These are phyloP conservation scores for Apamea sordens DNA, from an alignment of 2,888 invertebrate genomes.

Conservation along the genomic window DNA sequence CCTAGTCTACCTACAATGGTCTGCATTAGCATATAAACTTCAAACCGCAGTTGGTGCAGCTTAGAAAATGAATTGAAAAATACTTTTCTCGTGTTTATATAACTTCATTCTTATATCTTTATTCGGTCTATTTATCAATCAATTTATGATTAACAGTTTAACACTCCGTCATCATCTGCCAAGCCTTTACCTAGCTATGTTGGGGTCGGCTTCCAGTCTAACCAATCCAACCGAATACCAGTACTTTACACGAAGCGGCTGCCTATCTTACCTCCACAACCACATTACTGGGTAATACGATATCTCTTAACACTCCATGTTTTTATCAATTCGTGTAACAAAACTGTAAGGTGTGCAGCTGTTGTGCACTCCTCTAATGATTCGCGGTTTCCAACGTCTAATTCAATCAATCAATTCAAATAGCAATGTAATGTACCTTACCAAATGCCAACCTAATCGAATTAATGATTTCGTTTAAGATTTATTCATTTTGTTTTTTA, in stretches of 20 bases:
- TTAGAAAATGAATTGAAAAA: neutral
- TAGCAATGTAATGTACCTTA: conserved; percentile 29
- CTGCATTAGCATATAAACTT: neutral
- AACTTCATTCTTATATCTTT: neutral
- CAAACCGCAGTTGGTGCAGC: neutral
- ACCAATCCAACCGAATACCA: neutral
- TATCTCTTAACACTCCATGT: conserved; percentile 15
- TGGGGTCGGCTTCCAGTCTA: neutral
- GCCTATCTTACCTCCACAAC: neutral
- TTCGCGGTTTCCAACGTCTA: conserved; percentile 41
- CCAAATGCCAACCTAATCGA: conserved; percentile 41
- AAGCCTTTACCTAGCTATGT: neutral
- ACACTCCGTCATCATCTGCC: conserved; percentile 14
- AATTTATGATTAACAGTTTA: neutral
- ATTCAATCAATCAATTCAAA: conserved; percentile 42
- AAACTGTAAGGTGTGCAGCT: conserved; percentile 7
- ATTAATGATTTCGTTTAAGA: conserved; percentile 33
- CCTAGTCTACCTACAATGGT: neutral
- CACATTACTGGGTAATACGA: neutral
- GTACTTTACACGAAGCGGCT: neutral
- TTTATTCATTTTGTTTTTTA: conserved; percentile 43
- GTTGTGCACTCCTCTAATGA: conserved; percentile 38
- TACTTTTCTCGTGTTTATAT: neutral
- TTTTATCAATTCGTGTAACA: conserved; percentile 9
- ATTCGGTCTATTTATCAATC: neutral